These are phyloP conservation scores for Meganola albula DNA, from an alignment of 2,888 invertebrate genomes.

Conservation along the genomic window DNA sequence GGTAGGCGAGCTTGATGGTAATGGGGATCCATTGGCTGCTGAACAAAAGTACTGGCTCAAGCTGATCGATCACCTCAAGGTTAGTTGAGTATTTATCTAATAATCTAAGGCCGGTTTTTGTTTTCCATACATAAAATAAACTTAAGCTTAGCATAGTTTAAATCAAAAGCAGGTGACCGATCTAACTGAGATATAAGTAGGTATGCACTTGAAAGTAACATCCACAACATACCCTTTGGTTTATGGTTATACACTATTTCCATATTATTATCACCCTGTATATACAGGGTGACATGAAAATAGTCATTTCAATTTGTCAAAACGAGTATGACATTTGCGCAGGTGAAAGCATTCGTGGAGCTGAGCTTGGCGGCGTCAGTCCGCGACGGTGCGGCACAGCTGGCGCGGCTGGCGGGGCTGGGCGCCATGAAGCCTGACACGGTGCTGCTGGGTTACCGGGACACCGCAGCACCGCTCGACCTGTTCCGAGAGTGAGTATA, in stretches of 20 bases:
- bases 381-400: conserved; percentile 93
- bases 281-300: neutral
- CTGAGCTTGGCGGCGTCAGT: conserved; percentile 91
- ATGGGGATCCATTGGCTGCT: conserved; percentile 56
- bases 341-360: conserved; percentile 97
- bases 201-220: too few species aligned
- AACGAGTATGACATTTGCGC: conserved; percentile 4
- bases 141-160: too few species aligned
- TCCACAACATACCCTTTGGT: too few species aligned
- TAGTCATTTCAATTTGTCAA: neutral
- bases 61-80: conserved; percentile 95
- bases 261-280: too few species aligned
- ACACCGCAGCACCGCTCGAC: conserved; percentile 84
- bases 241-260: too few species aligned
- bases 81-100: too few species aligned
- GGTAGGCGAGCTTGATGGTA: conserved; percentile 54
- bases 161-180: too few species aligned
- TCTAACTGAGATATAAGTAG: too few species aligned
- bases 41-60: conserved; percentile 94
- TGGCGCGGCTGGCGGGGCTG: conserved; percentile 93
- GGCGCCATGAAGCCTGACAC: conserved; percentile 99
- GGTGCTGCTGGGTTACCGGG: conserved; percentile 95
- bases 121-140: too few species aligned
- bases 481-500: conserved; percentile 84
- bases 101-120: too few species aligned